Percentiles rank a stretch among this genome's conserved stretches.
These are phyloP conservation scores for Sturnus vulgaris DNA, from an alignment of 2,113 vertebrate genomes.

Conservation along the genomic window DNA sequence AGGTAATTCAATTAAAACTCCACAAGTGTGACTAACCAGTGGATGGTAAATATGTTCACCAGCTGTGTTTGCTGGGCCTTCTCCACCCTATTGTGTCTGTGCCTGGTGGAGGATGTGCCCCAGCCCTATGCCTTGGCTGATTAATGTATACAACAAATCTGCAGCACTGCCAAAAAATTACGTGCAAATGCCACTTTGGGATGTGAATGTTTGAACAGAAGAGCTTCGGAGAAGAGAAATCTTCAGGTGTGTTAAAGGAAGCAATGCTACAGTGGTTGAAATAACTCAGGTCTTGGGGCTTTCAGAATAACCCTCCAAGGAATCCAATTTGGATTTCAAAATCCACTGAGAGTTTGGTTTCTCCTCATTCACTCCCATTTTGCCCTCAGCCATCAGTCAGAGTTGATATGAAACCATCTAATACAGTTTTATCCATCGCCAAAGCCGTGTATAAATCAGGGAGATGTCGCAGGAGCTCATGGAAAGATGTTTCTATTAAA, in stretches of 20 bases:
- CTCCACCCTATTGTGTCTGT: slow-evolving; percentile 1
- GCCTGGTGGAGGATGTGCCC: not conserved
- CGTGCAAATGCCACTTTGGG: not conserved
- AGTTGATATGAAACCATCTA: not conserved
- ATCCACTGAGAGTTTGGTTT: not conserved
- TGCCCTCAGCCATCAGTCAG: not conserved
- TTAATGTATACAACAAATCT: not conserved
- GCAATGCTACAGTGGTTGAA: not conserved
- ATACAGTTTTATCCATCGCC: fast-evolving
- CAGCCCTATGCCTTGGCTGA: not conserved
- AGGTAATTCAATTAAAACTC: slow-evolving; percentile 93
- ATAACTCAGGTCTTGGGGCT: not conserved
- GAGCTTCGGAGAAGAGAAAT: not conserved
- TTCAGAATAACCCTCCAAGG: not conserved
- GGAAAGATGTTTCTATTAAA: slow-evolving; percentile 1
- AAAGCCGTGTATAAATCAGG: not conserved
- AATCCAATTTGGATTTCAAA: not conserved
- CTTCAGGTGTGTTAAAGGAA: not conserved
- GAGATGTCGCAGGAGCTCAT: fast-evolving
- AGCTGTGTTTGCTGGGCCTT: slow-evolving; percentile 71
- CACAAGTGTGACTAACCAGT: slow-evolving; percentile 84
- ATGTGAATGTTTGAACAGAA: not conserved
- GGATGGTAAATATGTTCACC: slow-evolving; percentile 80
- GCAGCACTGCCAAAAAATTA: not conserved
- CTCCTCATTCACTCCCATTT: not conserved